Conservation (phyloP, 2,888 invertebrate species). For the Epinotia brunnichana region DNA sequence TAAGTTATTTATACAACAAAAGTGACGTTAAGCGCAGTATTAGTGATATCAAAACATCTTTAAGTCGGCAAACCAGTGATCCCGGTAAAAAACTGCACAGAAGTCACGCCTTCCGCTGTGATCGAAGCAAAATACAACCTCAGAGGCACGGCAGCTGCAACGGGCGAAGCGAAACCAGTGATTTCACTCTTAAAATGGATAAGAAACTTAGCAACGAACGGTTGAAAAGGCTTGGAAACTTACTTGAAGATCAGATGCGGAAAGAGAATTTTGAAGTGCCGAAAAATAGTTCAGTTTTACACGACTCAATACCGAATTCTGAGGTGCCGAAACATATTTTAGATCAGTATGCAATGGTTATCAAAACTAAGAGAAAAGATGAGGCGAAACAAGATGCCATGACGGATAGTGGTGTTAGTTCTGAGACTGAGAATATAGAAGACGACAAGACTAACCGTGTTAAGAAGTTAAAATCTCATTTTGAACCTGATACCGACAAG, state of each 20-base stretch:
- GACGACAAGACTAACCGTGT: slow-evolving; percentile 69
- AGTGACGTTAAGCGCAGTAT: slow-evolving; percentile 63
- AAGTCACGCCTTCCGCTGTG: slow-evolving; percentile 84
- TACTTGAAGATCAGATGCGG: slow-evolving; percentile 76
- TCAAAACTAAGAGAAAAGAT: slow-evolving; percentile 65
- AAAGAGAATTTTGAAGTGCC: slow-evolving; percentile 70
- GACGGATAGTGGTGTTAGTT: slow-evolving; percentile 81
- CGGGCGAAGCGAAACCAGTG: slow-evolving; percentile 71
- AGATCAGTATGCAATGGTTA: slow-evolving; percentile 77
- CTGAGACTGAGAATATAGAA: slow-evolving; percentile 78
- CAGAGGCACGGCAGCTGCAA: slow-evolving; percentile 73
- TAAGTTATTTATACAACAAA: slow-evolving; percentile 72
- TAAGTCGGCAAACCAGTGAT: slow-evolving; percentile 78
- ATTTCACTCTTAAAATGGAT: slow-evolving; percentile 70
- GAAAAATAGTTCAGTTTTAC: slow-evolving; percentile 47
- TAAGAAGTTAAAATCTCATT: slow-evolving; percentile 62
- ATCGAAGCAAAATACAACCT: slow-evolving; percentile 69
- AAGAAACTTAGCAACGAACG: slow-evolving; percentile 72
- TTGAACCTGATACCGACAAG: slow-evolving; percentile 50
- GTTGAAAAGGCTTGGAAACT: slow-evolving; percentile 69
- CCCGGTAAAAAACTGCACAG: slow-evolving; percentile 83
- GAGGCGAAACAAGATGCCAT: slow-evolving; percentile 72
- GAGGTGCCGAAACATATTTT: slow-evolving; percentile 76
- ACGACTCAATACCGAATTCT: slow-evolving; percentile 69
- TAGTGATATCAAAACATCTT: slow-evolving; percentile 65